Conservation (phyloP, 35 echinoderm and acorn worm genomes). For the Apostichopus californicus region DNA sequence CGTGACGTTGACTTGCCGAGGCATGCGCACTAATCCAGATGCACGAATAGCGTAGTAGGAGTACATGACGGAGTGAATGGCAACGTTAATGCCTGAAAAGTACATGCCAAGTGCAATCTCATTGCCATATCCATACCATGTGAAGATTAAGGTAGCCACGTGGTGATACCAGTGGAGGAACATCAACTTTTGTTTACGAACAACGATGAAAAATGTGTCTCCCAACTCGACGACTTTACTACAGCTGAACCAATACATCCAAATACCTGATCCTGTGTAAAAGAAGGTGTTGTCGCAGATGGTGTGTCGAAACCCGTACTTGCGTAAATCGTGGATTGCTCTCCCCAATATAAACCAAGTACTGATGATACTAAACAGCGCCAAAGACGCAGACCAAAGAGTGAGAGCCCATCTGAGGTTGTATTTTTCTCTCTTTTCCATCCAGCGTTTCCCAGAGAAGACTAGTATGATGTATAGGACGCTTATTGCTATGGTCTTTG, state of each 20-base stretch:
- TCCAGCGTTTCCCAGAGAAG: slow-evolving; percentile 65
- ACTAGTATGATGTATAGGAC: slow-evolving; percentile 63
- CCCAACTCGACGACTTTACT: slow-evolving; percentile 77
- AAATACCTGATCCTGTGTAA: slow-evolving; percentile 41
- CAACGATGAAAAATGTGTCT: slow-evolving; percentile 84
- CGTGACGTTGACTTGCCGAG: slow-evolving; percentile 46
- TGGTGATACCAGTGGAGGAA: slow-evolving; percentile 91
- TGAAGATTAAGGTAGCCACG: slow-evolving; percentile 46
- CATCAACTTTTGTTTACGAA: slow-evolving; percentile 78
- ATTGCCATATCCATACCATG: slow-evolving; percentile 23
- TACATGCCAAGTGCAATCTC: slow-evolving; percentile 7
- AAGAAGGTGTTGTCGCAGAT: slow-evolving; percentile 62
- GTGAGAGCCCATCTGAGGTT: slow-evolving; percentile 49
- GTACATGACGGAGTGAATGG: slow-evolving; percentile 75
- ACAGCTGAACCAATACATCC: slow-evolving; percentile 61
- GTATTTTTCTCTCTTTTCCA: slow-evolving; percentile 53
- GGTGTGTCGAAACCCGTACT: slow-evolving; percentile 51
- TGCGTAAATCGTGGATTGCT: not conserved
- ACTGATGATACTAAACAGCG: slow-evolving; percentile 74
- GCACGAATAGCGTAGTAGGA: slow-evolving; percentile 74
- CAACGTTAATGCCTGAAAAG: slow-evolving; percentile 63
- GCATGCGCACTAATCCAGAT: slow-evolving; percentile 47
- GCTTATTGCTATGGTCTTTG: slow-evolving; percentile 18
- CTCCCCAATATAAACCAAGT: not conserved
- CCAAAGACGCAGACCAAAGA: slow-evolving; percentile 63